Base-by-base conservation (phyloP, 2,888 invertebrate species). In the Podotricha telesiphe region DNA sequence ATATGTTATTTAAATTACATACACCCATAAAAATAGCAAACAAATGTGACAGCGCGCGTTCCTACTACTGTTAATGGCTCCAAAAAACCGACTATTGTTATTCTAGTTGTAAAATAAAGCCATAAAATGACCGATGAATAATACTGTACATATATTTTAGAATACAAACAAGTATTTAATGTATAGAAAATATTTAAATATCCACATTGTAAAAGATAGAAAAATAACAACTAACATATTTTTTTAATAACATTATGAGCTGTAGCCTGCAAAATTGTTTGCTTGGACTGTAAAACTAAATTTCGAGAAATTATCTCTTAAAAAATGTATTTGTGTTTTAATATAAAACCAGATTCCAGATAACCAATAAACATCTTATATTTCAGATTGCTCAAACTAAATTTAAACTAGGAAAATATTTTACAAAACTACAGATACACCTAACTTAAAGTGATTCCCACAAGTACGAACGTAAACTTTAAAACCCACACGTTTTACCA, bases 1-100 rank as follows among this genome's bases (percentile, higher is more conserved):
- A 37, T 48, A 55, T 53, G 67, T 67, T 67, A 65, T 61, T 70
- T 65, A 70, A 70, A 70, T 67, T 61, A 70, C 65, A 56, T 20
- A 8, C 37, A 45, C 51, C 65, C 59, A 70, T 70, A 70, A 70
- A 69, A 67, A 70, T 65, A 55, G 70, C 53, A 48, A 61, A 56
- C 20, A 47, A 67, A 70, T 70, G 70, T 59, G 67, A 59, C 67
- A 61, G 67, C 61, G 51, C 42, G 40, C 67, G 47, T 22, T 65
- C 64, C 20, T 51, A 61, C 59, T 37, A 65, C 42, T 65, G 70
- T 58, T 70, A 67, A 70, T 70, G 70, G 64, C 65, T 61, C 47
- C 28, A 70, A 65, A 70, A 65, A 70, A 45, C 22, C 42, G 13
- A 42, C 5, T 28, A 45, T 45, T 59, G 42, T 59, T 59, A 45